phyloP scores from a whole-genome alignment of 2,797 vertebrate species.

The Anabacerthia variegaticeps region DNA sequence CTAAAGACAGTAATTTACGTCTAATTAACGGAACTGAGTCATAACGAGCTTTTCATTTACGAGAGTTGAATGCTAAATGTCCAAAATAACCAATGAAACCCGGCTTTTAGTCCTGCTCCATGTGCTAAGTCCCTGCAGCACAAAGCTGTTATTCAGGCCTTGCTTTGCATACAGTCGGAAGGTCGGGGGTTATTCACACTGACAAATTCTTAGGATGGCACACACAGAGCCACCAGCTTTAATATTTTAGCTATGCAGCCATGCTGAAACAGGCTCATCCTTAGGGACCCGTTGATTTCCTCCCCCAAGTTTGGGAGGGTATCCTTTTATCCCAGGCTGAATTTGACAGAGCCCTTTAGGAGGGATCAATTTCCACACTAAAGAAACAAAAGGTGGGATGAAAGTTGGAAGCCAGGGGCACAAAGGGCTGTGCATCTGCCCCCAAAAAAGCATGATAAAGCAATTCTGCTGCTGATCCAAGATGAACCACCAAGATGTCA shows the following conservation, averaged over 20 bases:
- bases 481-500: not conserved
- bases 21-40: conserved; percentile 83
- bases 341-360: conserved; percentile 74
- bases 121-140: conserved; percentile 62
- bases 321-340: conserved; percentile 72
- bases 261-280: conserved; percentile 52
- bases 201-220: conserved; percentile 80
- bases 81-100: conserved; percentile 72
- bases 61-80: conserved; percentile 74
- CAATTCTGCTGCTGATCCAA: not conserved
- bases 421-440: conserved; percentile 26
- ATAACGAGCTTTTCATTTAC: conserved; percentile 75
- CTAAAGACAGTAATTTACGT: conserved; percentile 80
- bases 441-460: conserved; percentile 7
- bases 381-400: conserved; percentile 59
- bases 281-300: conserved; percentile 10
- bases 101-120: conserved; percentile 65
- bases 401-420: conserved; percentile 25
- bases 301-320: conserved; percentile 70
- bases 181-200: conserved; percentile 85
- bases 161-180: conserved; percentile 85
- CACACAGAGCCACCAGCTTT: conserved; percentile 65
- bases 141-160: conserved; percentile 79
- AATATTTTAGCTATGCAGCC: conserved; percentile 64
- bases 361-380: conserved; percentile 75